A percentile compares a stretch with the other conserved stretches of the same genome.
Conservation (phyloP, 2,888 invertebrate species). For the Agrochola litura region DNA sequence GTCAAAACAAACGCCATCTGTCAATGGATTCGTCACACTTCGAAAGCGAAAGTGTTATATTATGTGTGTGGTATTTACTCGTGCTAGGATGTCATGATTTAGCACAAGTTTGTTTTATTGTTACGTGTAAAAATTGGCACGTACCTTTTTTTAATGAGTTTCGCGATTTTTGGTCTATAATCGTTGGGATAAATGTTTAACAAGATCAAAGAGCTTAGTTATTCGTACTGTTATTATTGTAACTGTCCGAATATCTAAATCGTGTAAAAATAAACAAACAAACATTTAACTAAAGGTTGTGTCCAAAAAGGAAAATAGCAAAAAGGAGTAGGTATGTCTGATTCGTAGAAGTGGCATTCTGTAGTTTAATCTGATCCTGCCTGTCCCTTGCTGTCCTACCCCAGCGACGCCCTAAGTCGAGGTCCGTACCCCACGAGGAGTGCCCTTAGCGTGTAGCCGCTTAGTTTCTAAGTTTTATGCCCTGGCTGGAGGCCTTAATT, state of each 20-base stretch:
- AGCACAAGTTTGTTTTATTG: constrained; percentile 7
- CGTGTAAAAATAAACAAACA: not conserved
- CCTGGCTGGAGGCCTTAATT: too few relatives aligned
- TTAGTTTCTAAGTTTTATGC: too few relatives aligned
- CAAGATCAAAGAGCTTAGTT: not conserved
- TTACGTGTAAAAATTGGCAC: not conserved
- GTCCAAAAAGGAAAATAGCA: not conserved
- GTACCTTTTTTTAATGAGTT: not conserved
- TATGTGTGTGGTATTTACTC: constrained; percentile 44
- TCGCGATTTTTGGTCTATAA: not conserved
- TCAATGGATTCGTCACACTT: constrained; percentile 66
- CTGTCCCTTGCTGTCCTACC: too few relatives aligned
- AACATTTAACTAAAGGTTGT: too few relatives aligned
- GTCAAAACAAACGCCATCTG: constrained; percentile 53
- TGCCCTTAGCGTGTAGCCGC: too few relatives aligned
- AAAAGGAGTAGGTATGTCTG: not conserved
- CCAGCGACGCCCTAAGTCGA: too few relatives aligned
- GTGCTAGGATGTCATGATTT: constrained; percentile 36
- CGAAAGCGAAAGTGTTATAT: constrained; percentile 64
- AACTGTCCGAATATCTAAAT: not conserved
- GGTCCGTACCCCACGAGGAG: too few relatives aligned
- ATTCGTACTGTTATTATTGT: not conserved
- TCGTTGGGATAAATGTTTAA: not conserved
- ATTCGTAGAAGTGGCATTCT: not conserved
- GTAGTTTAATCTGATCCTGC: not conserved